phyloP scores from a whole-genome alignment of 1,140 invertebrate genomes.

The Pseudachorutes palmiensis region DNA sequence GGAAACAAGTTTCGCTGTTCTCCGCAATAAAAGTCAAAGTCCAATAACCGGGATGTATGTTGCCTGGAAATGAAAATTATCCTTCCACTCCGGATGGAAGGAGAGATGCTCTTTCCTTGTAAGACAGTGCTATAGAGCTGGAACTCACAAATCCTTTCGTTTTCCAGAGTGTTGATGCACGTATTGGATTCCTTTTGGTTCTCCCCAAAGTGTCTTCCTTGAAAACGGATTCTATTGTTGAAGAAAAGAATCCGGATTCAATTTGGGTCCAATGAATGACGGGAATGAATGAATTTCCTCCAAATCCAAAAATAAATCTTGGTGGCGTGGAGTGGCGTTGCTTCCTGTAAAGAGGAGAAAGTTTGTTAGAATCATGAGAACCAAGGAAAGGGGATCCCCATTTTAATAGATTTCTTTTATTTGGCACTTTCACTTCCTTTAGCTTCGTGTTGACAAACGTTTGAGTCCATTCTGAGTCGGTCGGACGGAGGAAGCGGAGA shows the following conservation, averaged over 20 bases:
- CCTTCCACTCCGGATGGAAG: neutral
- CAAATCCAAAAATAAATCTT: neutral
- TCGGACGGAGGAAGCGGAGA: too few relatives aligned
- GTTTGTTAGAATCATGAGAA: too few relatives aligned
- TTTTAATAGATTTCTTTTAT: too few relatives aligned
- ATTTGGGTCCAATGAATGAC: neutral
- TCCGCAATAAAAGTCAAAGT: conserved; percentile 2
- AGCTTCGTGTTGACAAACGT: too few relatives aligned
- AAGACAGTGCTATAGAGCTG: neutral
- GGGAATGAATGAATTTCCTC: neutral
- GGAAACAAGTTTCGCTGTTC: too few relatives aligned
- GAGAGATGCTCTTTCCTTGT: neutral
- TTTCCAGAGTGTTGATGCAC: neutral
- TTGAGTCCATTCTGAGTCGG: too few relatives aligned
- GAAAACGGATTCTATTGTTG: neutral
- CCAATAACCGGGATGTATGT: neutral
- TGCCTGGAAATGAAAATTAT: neutral
- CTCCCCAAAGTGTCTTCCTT: too few relatives aligned
- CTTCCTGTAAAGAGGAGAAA: neutral
- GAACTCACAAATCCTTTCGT: neutral
- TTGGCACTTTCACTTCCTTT: too few relatives aligned
- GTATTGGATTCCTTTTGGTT: neutral
- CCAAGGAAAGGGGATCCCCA: too few relatives aligned
- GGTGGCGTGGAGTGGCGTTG: neutral
- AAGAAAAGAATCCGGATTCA: neutral